Conservation (phyloP, 2,888 invertebrate species). For the Leptinotarsa juncta region DNA sequence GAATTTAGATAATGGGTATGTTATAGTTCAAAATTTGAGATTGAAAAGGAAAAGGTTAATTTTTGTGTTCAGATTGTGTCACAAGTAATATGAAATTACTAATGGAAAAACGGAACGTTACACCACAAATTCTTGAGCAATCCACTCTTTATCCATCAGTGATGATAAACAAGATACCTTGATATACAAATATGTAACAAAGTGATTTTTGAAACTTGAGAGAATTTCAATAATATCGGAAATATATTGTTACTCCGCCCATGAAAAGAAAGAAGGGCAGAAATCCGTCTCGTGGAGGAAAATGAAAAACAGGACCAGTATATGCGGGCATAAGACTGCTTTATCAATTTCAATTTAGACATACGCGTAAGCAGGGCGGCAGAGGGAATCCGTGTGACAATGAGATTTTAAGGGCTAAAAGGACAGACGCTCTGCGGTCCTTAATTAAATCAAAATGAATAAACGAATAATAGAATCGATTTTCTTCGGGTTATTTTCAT, state of each 20-base stretch:
- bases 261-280: slow-evolving; percentile 28
- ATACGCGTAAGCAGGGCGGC: slow-evolving; percentile 40
- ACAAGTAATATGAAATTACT: too few relatives aligned
- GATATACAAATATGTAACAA: too few relatives aligned
- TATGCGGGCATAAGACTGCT: slow-evolving; percentile 52
- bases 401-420: slow-evolving; percentile 51
- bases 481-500: slow-evolving; percentile 43
- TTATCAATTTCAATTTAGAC: slow-evolving; percentile 56
- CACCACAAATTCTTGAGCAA: too few relatives aligned
- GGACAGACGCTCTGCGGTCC: slow-evolving; percentile 49
- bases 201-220: too few relatives aligned
- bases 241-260: neutral
- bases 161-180: too few relatives aligned
- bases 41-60: too few relatives aligned
- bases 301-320: slow-evolving; percentile 47
- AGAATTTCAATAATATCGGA: too few relatives aligned
- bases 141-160: too few relatives aligned
- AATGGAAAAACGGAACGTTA: too few relatives aligned
- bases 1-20: too few relatives aligned
- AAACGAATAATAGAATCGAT: slow-evolving; percentile 46
- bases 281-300: slow-evolving; percentile 29
- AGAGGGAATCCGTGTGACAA: slow-evolving; percentile 46
- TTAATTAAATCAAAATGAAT: slow-evolving; percentile 52
- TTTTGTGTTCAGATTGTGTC: too few relatives aligned
- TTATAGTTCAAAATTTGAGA: too few relatives aligned